Conservation (phyloP, 2,888 invertebrate genomes). For the Cepaea hortensis region DNA sequence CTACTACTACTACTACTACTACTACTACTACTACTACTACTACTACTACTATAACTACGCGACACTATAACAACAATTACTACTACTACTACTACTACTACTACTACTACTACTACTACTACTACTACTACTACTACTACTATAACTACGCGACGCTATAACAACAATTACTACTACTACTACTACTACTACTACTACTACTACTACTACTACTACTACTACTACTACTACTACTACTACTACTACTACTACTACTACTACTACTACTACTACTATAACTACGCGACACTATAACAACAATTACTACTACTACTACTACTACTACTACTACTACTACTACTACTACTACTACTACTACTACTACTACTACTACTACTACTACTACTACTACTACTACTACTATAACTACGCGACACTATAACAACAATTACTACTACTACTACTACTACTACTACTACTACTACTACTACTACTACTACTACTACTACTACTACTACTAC, state of each 20-base stretch:
- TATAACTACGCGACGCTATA: background rate
- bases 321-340: constrained; percentile 27
- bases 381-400: constrained; percentile 14
- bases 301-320: background rate
- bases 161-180: background rate
- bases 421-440: background rate
- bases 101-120: constrained; percentile 17
- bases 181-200: constrained; percentile 20
- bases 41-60: constrained; percentile 21
- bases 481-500: background rate
- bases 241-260: constrained; percentile 9
- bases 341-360: constrained; percentile 27
- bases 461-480: constrained; percentile 13
- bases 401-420: background rate
- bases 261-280: background rate
- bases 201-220: constrained; percentile 13
- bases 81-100: constrained; percentile 25
- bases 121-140: constrained; percentile 14
- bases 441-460: constrained; percentile 20
- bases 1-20: background rate
- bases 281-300: background rate
- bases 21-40: background rate
- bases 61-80: background rate
- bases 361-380: constrained; percentile 17
- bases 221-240: background rate